Evolutionary conservation across 2,888 invertebrate genomes (phyloP).

Genomic region (Drosophila seclusa): DNA sequence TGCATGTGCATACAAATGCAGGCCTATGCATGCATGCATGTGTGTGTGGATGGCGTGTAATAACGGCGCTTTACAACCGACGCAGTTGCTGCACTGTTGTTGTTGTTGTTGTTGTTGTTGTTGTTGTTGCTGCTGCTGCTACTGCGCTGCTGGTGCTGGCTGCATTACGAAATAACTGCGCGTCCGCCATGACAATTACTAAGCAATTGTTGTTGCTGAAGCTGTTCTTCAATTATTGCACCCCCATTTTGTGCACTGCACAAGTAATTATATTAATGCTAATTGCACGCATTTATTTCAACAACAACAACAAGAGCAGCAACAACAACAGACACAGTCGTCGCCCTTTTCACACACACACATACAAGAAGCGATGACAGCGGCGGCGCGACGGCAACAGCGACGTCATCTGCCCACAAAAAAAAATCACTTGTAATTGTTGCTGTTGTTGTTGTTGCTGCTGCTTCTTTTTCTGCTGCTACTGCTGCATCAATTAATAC

Average conservation of each 20-base stretch:
- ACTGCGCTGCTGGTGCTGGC: conserved; percentile 46
- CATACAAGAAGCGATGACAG: conserved; percentile 38
- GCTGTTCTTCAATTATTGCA: conserved; percentile 55
- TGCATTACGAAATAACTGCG: conserved; percentile 70
- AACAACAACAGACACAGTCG: conserved; percentile 17
- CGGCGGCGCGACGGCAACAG: conserved; percentile 46
- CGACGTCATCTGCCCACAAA: conserved; percentile 54
- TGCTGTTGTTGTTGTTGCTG: conserved; percentile 47
- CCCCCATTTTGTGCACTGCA: conserved; percentile 52
- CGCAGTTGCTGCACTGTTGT: conserved; percentile 54
- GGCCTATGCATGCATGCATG: conserved; percentile 6
- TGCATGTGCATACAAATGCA: conserved; percentile 19
- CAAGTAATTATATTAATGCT: conserved; percentile 68
- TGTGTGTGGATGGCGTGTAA: conserved; percentile 36
- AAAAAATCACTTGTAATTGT: conserved; percentile 62
- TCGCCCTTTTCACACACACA: conserved; percentile 43
- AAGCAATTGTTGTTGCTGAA: conserved; percentile 55
- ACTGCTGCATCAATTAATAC: conserved; percentile 68
- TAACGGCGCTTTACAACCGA: conserved; percentile 62
- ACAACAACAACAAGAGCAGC: conserved; percentile 20
- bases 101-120: no score
- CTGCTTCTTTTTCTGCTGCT: conserved; percentile 32
- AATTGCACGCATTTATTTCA: conserved; percentile 71
- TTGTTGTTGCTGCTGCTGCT: conserved; percentile 43
- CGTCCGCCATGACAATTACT: conserved; percentile 61